phyloP scores from a whole-genome alignment of 2,797 vertebrate species.

The Gila robusta region DNA sequence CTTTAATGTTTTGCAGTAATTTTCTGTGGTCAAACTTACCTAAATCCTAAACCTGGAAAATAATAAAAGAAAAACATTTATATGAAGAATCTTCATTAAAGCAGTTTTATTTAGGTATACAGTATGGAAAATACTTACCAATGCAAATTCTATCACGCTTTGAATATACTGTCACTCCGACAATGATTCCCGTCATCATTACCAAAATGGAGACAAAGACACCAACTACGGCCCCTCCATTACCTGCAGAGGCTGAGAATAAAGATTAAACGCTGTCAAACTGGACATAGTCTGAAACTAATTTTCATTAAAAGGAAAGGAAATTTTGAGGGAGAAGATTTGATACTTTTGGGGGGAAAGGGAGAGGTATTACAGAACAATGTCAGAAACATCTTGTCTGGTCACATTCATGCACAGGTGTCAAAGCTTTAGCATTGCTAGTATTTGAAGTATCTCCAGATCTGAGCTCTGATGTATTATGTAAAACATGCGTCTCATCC shows the following conservation, averaged over 20 bases:
- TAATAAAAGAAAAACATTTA: constrained; percentile 35
- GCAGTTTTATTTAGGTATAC: background rate
- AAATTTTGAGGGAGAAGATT: background rate
- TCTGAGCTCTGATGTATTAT: background rate
- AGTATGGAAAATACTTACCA: constrained; percentile 66
- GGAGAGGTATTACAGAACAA: background rate
- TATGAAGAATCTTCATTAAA: background rate
- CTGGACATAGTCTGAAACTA: background rate
- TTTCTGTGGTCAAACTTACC: constrained; percentile 69
- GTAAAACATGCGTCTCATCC: background rate
- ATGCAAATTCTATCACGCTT: constrained; percentile 78
- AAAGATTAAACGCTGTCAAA: constrained; percentile 12
- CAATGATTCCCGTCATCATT: constrained; percentile 62
- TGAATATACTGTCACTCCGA: constrained; percentile 71
- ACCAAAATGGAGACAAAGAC: constrained; percentile 76
- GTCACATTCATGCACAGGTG: constrained; percentile 9
- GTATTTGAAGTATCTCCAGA: background rate
- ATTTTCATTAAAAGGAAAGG: background rate
- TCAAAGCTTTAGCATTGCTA: background rate
- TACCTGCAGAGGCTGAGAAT: constrained; percentile 64
- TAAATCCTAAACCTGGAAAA: constrained; percentile 71
- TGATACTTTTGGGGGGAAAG: background rate
- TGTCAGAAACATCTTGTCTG: constrained; percentile 14
- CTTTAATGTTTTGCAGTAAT: background rate
- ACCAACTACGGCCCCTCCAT: constrained; percentile 75